Percentiles rank a stretch among this genome's conserved stretches.
Conservation (phyloP, 2,888 invertebrate genomes). For the Latrodectus elegans region DNA sequence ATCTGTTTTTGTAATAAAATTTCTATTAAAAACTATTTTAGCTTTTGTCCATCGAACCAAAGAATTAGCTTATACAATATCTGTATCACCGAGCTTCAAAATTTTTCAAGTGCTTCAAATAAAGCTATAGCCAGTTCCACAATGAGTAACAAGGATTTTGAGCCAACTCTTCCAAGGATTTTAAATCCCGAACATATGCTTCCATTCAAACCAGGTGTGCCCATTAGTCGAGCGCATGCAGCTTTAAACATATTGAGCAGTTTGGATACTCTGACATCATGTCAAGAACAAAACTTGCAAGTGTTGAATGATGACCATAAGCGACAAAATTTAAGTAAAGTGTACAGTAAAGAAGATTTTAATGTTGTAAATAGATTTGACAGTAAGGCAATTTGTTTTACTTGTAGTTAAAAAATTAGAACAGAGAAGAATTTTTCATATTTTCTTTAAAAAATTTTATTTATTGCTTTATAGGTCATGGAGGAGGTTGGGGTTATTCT, state of each 20-base stretch:
- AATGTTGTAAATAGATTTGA: conserved; percentile 91
- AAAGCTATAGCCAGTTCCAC: conserved; percentile 37
- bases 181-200: conserved; percentile 88
- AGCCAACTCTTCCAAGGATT: conserved; percentile 78
- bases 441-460: conserved; percentile 81
- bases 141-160: conserved; percentile 59
- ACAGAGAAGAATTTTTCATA: too few relatives aligned
- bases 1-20: too few relatives aligned
- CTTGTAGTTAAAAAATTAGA: too few relatives aligned
- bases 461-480: conserved; percentile 79
- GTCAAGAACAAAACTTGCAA: conserved; percentile 78
- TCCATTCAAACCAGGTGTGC: conserved; percentile 78
- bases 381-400: conserved; percentile 77
- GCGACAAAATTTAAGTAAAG: conserved; percentile 76
- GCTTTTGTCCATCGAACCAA: conserved; percentile 80
- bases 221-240: conserved; percentile 87
- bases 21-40: conserved; percentile 68
- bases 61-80: conserved; percentile 88
- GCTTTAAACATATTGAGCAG: conserved; percentile 91
- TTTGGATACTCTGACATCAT: conserved; percentile 89
- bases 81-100: conserved; percentile 83
- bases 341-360: conserved; percentile 86
- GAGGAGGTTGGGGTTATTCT: conserved; percentile 98
- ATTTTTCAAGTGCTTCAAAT: conserved; percentile 73
- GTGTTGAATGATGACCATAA: conserved; percentile 75